phyloP scores from a whole-genome alignment of 2,888 invertebrate species.

The Argynnis bischoffii region DNA sequence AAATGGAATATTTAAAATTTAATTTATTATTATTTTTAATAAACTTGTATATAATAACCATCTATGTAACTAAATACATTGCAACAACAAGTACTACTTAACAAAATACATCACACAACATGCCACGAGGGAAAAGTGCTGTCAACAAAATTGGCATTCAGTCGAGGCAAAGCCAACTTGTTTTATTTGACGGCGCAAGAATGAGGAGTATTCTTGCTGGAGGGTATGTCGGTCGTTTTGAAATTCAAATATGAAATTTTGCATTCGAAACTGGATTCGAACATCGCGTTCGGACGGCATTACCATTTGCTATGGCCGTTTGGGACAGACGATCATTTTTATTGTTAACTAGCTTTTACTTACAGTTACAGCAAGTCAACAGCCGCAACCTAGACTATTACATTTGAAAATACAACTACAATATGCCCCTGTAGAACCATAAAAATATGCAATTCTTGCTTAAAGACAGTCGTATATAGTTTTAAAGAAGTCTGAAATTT shows the following conservation, averaged over 20 bases:
- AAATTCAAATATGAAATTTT: conserved; percentile 79
- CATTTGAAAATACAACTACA: not conserved
- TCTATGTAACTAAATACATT: not conserved
- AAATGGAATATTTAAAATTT: no score
- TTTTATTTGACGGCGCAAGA: conserved; percentile 68
- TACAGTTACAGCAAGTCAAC: conserved; percentile 10
- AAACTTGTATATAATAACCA: not conserved
- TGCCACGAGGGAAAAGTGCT: conserved; percentile 34
- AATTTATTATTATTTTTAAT: no score
- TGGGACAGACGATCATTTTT: conserved; percentile 37
- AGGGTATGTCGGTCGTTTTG: conserved; percentile 68
- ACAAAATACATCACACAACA: conserved; percentile 21
- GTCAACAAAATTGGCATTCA: conserved; percentile 67
- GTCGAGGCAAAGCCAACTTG: conserved; percentile 59
- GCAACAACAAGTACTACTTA: conserved; percentile 1
- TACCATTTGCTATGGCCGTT: conserved; percentile 40
- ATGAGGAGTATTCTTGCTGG: conserved; percentile 60
- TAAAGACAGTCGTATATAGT: not conserved
- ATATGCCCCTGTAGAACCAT: not conserved
- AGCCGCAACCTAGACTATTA: not conserved
- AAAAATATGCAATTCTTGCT: not conserved
- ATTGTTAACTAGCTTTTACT: conserved; percentile 35
- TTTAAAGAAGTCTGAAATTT: no score
- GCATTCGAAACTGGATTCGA: conserved; percentile 73
- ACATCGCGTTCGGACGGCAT: conserved; percentile 56